Conservation (phyloP, 2,797 vertebrate species). For the Oreortyx pictus region DNA sequence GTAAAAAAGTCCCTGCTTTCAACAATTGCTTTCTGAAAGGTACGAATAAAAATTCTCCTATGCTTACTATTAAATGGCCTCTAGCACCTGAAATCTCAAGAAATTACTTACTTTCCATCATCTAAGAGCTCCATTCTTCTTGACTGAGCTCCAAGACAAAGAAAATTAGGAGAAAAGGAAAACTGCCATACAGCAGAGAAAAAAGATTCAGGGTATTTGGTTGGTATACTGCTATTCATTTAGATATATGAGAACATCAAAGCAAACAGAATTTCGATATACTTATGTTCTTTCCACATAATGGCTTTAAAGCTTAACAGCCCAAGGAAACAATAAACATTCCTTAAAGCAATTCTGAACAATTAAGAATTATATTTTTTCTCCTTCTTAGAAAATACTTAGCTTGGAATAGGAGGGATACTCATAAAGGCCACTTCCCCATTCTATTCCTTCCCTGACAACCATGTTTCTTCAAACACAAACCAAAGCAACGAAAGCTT, state of each 20-base stretch:
- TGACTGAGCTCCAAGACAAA: background rate
- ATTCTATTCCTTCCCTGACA: background rate
- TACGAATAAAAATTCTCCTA: background rate
- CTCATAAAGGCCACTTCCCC: background rate
- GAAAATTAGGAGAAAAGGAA: background rate
- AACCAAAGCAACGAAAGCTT: background rate
- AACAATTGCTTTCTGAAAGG: background rate
- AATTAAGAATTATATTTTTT: background rate
- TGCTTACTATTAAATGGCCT: background rate
- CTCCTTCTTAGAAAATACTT: background rate
- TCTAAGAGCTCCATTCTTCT: background rate
- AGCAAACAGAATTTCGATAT: background rate
- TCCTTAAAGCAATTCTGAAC: background rate
- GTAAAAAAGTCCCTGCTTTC: constrained; percentile 17
- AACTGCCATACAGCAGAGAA: background rate
- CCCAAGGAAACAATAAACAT: background rate
- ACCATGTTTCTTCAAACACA: background rate
- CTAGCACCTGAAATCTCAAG: background rate
- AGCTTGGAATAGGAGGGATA: background rate
- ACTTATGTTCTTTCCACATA: background rate
- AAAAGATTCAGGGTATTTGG: background rate
- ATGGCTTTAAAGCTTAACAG: background rate
- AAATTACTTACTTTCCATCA: background rate
- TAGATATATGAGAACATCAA: fast-evolving
- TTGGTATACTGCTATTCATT: background rate